Base-by-base conservation (phyloP, 2,888 invertebrate genomes). In the Entomobrya proxima region DNA sequence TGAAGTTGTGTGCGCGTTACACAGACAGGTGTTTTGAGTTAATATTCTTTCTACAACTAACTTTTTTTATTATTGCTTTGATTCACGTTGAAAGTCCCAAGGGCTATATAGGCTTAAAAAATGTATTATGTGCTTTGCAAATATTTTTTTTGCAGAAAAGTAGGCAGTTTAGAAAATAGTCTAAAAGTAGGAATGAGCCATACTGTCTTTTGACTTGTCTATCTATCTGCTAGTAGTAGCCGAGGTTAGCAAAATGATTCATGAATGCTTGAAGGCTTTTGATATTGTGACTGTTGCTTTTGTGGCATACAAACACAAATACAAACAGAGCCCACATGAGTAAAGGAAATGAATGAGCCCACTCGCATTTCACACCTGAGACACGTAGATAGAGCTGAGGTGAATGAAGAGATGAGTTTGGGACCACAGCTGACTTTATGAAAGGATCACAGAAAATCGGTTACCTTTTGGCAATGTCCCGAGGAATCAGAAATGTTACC, bases 171-270 rank as follows among this genome's bases (percentile, higher is more conserved):
- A 55, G 27, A 21, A 27, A 55, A 11, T 9, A 11, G 55, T 55
- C 55, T 55, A 55, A 55, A 55, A 55, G 55, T 55, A 55, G 55
- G 27, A 7, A 55, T 55, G 55, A 55, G 55, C 55, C 55, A 55
- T 55, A 55, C 55, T 27, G 24, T 55, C 3, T 55, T 55, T 27
- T 24, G 9, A 24, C n/a, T 15, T 27, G n/a, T n/a, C n/a, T n/a
- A n/a, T n/a, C n/a, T n/a, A n/a, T n/a, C n/a, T n/a, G n/a, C n/a
- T n/a, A n/a, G n/a, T n/a, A n/a, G n/a, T n/a, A n/a, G n/a, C n/a
- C n/a, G n/a, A n/a, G n/a, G n/a, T n/a, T 7, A 55, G 55, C 55
- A 24, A 55, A 55, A 55, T 27, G 27, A 55, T 44, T n/a, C n/a
- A n/a, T n/a, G n/a, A n/a, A n/a, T n/a, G n/a, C n/a, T n/a, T n/a